A percentile compares a stretch with the other conserved stretches of the same genome.
These are phyloP conservation scores for Nycticorax nycticorax DNA, from an alignment of 2,113 vertebrate species.

Conservation along the genomic window DNA sequence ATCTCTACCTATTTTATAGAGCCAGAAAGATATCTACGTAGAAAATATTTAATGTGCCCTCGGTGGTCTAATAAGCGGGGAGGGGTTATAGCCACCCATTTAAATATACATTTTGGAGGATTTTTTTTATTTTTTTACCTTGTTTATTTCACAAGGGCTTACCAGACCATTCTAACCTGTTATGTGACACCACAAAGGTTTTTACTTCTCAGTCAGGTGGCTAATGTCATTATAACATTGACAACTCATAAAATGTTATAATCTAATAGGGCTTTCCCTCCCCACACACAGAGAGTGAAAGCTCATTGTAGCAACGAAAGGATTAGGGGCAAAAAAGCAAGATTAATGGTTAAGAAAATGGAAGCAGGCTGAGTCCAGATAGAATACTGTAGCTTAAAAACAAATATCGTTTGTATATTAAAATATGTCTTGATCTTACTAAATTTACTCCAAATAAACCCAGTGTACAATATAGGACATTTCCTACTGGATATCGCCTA, in stretches of 20 bases:
- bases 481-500: not conserved
- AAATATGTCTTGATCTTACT: not conserved
- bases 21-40: not conserved
- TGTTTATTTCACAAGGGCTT: conserved; percentile 70
- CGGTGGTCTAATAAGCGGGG: conserved; percentile 69
- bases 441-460: conserved; percentile 21
- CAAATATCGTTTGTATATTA: conserved; percentile 52
- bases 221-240: conserved; percentile 74
- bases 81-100: conserved; percentile 38
- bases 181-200: conserved; percentile 70
- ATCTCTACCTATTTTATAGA: conserved; percentile 44
- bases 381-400: conserved; percentile 31
- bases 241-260: conserved; percentile 75
- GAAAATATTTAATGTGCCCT: conserved; percentile 65
- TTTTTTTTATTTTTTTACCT: not conserved
- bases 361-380: conserved; percentile 18
- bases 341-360: conserved; percentile 36
- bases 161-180: conserved; percentile 62
- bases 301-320: conserved; percentile 34
- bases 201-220: conserved; percentile 70
- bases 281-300: conserved; percentile 7
- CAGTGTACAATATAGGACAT: not conserved
- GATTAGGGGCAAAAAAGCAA: conserved; percentile 45
- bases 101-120: conserved; percentile 9
- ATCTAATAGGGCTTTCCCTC: conserved; percentile 65